Evolutionary conservation across 2,113 vertebrate species (phyloP).

Genomic region (Litocranius walleri): DNA sequence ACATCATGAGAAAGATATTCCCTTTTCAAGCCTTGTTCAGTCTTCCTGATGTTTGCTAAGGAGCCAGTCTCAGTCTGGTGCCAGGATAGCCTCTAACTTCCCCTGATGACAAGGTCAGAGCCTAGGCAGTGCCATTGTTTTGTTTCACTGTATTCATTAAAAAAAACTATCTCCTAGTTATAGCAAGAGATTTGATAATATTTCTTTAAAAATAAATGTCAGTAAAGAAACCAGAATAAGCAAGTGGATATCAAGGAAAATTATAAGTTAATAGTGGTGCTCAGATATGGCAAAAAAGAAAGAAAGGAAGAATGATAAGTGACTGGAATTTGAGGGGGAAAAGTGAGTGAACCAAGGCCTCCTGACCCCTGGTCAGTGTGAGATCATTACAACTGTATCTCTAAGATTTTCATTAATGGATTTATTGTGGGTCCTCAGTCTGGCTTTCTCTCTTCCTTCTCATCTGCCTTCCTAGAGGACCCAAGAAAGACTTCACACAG

Average conservation of each 20-base stretch:
- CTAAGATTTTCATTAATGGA: background rate
- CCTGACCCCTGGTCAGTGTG: background rate
- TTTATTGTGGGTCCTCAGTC: background rate
- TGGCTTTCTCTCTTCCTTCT: background rate
- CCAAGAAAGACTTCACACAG: background rate
- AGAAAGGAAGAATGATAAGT: background rate
- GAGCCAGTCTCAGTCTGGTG: background rate
- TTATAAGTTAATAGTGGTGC: background rate
- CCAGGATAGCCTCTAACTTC: background rate
- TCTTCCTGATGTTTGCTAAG: background rate
- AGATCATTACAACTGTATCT: background rate
- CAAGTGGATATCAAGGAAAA: background rate
- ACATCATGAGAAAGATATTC: background rate
- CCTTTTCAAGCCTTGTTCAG: background rate
- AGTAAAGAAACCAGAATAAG: background rate
- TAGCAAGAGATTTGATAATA: background rate
- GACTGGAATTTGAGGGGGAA: background rate
- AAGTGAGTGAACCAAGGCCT: background rate
- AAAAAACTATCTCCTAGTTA: background rate
- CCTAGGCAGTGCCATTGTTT: background rate
- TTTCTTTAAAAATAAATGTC: slow-evolving; percentile 10
- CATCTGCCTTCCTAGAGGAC: background rate
- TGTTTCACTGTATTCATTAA: background rate
- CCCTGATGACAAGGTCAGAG: background rate
- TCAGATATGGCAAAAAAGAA: background rate